Conservation (phyloP, 1,140 invertebrate genomes). For the Ylistrum balloti region DNA sequence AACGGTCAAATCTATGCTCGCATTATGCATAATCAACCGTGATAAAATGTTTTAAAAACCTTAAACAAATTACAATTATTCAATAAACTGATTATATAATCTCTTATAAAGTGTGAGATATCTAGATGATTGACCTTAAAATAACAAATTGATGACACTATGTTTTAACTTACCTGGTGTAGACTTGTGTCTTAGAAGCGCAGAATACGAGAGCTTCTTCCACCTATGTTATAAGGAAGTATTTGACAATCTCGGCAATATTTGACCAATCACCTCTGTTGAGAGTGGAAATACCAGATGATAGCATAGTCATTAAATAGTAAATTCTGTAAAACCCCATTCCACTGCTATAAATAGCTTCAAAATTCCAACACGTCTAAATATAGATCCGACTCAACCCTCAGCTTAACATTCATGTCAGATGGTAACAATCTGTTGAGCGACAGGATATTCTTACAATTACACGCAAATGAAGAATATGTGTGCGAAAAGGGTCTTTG, state of each 20-base stretch:
- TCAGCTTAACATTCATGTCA: not conserved
- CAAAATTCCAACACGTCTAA: not conserved
- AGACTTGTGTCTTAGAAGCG: not conserved
- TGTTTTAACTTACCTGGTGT: not conserved
- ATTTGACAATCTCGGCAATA: not conserved
- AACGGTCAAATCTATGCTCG: too few species aligned
- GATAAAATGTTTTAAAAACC: too few species aligned
- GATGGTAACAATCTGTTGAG: not conserved
- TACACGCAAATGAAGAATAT: too few species aligned
- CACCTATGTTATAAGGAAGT: not conserved
- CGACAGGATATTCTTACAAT: too few species aligned
- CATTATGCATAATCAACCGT: too few species aligned
- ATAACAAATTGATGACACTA: too few species aligned
- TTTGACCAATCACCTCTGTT: constrained; percentile 24
- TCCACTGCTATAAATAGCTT: not conserved
- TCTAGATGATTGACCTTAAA: too few species aligned
- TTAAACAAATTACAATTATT: too few species aligned
- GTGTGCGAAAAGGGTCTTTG: too few species aligned
- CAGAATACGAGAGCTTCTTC: not conserved
- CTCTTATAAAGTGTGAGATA: too few species aligned
- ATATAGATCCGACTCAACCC: constrained; percentile 18
- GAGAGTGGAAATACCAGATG: constrained; percentile 38
- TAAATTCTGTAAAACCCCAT: not conserved
- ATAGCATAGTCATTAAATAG: not conserved
- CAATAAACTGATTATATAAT: too few species aligned